Evolutionary conservation across 2,113 vertebrate genomes (phyloP).

Genomic region (Leptodactylus fuscus): DNA sequence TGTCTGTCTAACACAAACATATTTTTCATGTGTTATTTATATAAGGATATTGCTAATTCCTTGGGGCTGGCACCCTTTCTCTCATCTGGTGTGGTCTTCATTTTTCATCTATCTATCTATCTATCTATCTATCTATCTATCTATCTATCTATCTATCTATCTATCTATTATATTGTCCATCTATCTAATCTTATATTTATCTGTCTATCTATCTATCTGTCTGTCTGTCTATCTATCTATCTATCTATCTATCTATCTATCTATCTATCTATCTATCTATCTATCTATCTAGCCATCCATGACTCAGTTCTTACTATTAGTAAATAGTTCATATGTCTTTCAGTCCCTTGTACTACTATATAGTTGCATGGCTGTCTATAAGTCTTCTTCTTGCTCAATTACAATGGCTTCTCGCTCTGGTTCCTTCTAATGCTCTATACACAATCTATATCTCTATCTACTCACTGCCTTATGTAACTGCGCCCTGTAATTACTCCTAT

Average conservation of each 20-base stretch:
- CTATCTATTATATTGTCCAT: background rate
- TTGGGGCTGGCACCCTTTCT: too few relatives aligned
- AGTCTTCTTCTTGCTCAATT: slow-evolving; percentile 18
- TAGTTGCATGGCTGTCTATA: slow-evolving; percentile 8
- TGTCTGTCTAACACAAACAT: too few relatives aligned
- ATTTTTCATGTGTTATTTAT: too few relatives aligned
- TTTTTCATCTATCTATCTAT: background rate
- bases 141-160: background rate
- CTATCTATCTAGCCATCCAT: background rate
- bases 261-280: background rate
- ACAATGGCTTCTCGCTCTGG: slow-evolving; percentile 31
- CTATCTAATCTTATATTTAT: background rate
- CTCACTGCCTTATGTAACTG: slow-evolving; percentile 39
- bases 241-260: background rate
- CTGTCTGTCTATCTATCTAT: background rate
- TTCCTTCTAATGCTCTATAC: slow-evolving; percentile 29
- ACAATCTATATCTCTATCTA: slow-evolving; percentile 19
- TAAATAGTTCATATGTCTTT: background rate
- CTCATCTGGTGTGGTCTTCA: too few relatives aligned
- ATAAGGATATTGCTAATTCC: too few relatives aligned
- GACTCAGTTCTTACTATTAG: background rate
- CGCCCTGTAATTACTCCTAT: slow-evolving; percentile 46
- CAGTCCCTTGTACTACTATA: background rate
- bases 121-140: background rate
- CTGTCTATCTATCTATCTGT: background rate